Conservation (phyloP, 1,140 invertebrate species). For the Drosophila mojavensis region DNA sequence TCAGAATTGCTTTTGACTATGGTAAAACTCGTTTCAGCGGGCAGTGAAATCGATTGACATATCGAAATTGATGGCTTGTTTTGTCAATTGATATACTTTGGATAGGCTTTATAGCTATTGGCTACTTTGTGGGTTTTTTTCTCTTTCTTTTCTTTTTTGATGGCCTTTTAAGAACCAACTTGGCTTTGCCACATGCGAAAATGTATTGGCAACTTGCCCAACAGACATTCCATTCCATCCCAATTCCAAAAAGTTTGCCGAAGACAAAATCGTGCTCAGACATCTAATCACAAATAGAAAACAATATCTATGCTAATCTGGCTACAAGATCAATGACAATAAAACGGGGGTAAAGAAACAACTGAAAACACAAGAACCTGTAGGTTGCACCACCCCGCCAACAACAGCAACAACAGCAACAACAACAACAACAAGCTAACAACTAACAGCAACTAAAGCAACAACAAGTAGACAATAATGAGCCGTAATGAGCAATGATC, state of each 20-base stretch:
- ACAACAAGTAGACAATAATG: slow-evolving; percentile 62
- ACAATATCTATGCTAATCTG: slow-evolving; percentile 81
- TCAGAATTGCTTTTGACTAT: not conserved
- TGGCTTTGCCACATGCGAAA: not conserved
- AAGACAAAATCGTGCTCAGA: slow-evolving; percentile 66
- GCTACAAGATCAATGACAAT: slow-evolving; percentile 80
- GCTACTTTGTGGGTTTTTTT: slow-evolving; percentile 19
- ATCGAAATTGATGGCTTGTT: slow-evolving; percentile 21
- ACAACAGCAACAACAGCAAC: slow-evolving; percentile 11
- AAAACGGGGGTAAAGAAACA: slow-evolving; percentile 59
- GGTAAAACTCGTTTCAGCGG: not conserved
- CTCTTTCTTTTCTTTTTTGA: slow-evolving; percentile 1
- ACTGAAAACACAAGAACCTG: slow-evolving; percentile 73
- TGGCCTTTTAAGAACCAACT: slow-evolving; percentile 27
- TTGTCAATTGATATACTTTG: slow-evolving; percentile 41
- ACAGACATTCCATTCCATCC: slow-evolving; percentile 52
- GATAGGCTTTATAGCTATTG: slow-evolving; percentile 45
- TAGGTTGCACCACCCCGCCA: slow-evolving; percentile 47
- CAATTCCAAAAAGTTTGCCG: slow-evolving; percentile 33
- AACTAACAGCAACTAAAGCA: slow-evolving; percentile 21
- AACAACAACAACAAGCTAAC: slow-evolving; percentile 20
- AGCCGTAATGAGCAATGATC: slow-evolving; percentile 80
- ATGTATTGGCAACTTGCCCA: slow-evolving; percentile 19
- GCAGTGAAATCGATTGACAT: slow-evolving; percentile 11
- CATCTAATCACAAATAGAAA: slow-evolving; percentile 78